Evolutionary conservation across 2,113 vertebrate species (phyloP), one percentile per base, ranked within the genome.

Genomic region (Sclerurus mexicanus): DNA sequence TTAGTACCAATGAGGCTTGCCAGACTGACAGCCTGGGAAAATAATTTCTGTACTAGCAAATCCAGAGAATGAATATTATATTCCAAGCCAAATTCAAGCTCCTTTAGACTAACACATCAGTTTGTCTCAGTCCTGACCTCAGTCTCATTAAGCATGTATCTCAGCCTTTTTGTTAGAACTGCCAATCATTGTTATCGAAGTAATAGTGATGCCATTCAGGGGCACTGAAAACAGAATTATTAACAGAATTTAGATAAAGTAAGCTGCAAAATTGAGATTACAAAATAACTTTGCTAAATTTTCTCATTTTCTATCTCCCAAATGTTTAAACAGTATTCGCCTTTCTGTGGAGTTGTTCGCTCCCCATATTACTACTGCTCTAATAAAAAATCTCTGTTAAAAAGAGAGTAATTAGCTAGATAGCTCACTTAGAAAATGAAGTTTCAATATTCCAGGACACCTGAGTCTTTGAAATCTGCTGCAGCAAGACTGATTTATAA

Each of bases 191-290:
- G 13, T 52, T 79, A 85, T 72, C 87, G 68, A 91, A 82, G 49
- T 60, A 73, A 73, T 30, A 60, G 63, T 21, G n/a, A 74, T 69
- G 37, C 35, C 55, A 90, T 74, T 73, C 55, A 49, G 31, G 49
- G 58, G 88, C 88, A 92, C n/a, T 46, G 62, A 88, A 50, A 90
- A 83, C 28, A 49, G 37, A 15, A 40, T 58, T 69, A 87, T n/a
- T 90, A 74, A 80, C n/a, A 88, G 58, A 72, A 88, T 87, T 83
- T 37, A 64, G 62, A 93, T 90, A 88, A 73, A 93, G 44, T 47
- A 76, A 85, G 22, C 21, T 73, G 37, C 53, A 85, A 82, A 91
- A 53, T 1, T 49, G 33, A 82, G 49, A 64, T 85, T 88, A 68
- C 14, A 66, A 62, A 49, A 50, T 25, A 76, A n/a, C 16, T 82